These are phyloP conservation scores for Atherinosoma microstoma DNA, from an alignment of 2,797 vertebrate genomes.

Conservation along the genomic window DNA sequence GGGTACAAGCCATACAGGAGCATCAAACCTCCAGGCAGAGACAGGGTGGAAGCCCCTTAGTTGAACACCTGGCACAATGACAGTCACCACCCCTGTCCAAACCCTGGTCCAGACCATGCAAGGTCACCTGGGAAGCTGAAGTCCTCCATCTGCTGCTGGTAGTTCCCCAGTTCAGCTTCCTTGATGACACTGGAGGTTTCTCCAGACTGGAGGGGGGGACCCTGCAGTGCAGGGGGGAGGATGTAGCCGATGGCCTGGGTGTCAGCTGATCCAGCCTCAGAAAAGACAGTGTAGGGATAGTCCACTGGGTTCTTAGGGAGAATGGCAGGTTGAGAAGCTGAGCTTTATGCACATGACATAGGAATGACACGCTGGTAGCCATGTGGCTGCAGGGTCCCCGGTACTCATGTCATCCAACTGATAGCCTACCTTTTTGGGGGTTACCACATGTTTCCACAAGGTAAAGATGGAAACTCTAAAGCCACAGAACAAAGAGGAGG, in stretches of 20 bases:
- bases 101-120: background rate
- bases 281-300: background rate
- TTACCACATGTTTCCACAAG: no score
- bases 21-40: background rate
- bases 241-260: no score
- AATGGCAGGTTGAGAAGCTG: no score
- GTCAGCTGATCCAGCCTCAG: background rate
- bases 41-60: background rate
- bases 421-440: no score
- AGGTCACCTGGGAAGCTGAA: background rate
- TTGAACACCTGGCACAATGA: background rate
- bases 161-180: conserved; percentile 2
- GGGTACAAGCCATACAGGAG: no score
- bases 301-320: background rate
- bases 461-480: no score
- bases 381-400: no score
- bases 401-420: no score
- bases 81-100: background rate
- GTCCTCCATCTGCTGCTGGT: background rate
- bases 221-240: background rate
- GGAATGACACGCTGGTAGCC: no score
- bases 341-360: no score
- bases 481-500: no score
- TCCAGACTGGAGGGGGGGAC: background rate
- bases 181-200: background rate